A percentile compares a stretch with the other conserved stretches of the same genome.
Conservation (phyloP, 2,113 vertebrate genomes). For the Nycticorax nycticorax region DNA sequence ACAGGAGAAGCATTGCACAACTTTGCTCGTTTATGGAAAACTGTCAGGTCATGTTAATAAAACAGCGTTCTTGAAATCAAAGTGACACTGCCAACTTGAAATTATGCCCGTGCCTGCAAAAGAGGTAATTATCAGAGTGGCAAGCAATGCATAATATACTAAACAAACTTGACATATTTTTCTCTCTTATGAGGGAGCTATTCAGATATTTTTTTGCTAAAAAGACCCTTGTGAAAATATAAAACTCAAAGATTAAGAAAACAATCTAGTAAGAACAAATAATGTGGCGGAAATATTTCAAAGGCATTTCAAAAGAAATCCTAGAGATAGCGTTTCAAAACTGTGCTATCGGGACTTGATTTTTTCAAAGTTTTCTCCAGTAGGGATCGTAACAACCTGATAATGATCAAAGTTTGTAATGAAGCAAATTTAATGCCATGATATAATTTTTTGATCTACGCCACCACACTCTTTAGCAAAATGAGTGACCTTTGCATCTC, state of each 20-base stretch:
- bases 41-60: neutral
- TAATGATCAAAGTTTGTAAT: constrained; percentile 1
- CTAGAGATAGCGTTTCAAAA: neutral
- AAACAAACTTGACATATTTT: neutral
- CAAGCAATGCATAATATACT: neutral
- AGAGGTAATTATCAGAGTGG: neutral
- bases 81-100: neutral
- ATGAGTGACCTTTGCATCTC: neutral
- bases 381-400: neutral
- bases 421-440: neutral
- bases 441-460: neutral
- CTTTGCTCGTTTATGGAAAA: neutral
- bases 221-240: neutral
- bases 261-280: neutral
- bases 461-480: neutral
- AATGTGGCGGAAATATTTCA: neutral
- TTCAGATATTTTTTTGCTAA: neutral
- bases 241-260: neutral
- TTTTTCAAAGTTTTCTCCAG: neutral
- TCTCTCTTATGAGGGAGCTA: neutral
- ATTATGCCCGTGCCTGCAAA: neutral
- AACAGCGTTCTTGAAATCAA: neutral
- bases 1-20: neutral
- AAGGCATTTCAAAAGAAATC: constrained; percentile 26
- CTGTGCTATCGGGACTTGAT: neutral